Conservation (phyloP, 1,140 invertebrate genomes). For the Drosophila arawakana region DNA sequence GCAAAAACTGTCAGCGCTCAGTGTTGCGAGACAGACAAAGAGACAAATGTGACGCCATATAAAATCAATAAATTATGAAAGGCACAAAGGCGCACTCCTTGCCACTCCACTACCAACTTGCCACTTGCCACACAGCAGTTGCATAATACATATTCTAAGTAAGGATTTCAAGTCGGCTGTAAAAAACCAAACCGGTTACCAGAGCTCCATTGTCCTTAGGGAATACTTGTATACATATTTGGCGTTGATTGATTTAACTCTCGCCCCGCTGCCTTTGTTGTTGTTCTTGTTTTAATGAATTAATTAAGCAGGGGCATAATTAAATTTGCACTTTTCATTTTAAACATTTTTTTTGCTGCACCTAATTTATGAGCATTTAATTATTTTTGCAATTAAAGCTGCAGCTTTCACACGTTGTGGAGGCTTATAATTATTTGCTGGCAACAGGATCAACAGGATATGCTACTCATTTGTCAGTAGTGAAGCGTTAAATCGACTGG, state of each 20-base stretch:
- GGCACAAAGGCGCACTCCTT: slow-evolving; percentile 29
- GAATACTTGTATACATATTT: slow-evolving; percentile 58
- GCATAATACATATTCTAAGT: slow-evolving; percentile 79
- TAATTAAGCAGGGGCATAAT: slow-evolving; percentile 76
- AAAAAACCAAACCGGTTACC: slow-evolving; percentile 61
- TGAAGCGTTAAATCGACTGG: slow-evolving; percentile 62
- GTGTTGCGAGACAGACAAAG: slow-evolving; percentile 59
- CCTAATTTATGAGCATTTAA: slow-evolving; percentile 81
- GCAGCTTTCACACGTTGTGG: slow-evolving; percentile 44
- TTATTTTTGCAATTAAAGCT: slow-evolving; percentile 78
- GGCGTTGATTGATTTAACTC: slow-evolving; percentile 81
- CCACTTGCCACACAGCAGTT: slow-evolving; percentile 37
- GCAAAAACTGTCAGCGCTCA: slow-evolving; percentile 75
- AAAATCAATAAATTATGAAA: slow-evolving; percentile 82
- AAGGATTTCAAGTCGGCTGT: slow-evolving; percentile 55
- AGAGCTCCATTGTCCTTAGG: slow-evolving; percentile 61
- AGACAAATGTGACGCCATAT: slow-evolving; percentile 82
- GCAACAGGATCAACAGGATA: slow-evolving; percentile 80
- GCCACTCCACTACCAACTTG: slow-evolving; percentile 27
- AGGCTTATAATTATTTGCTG: slow-evolving; percentile 67
- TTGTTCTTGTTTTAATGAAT: slow-evolving; percentile 63
- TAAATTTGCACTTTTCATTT: slow-evolving; percentile 74
- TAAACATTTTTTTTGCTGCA: slow-evolving; percentile 22
- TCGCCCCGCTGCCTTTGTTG: slow-evolving; percentile 7
- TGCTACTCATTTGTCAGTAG: slow-evolving; percentile 79